Base-by-base conservation (phyloP, 2,888 invertebrate species). In the Notodonta dromedarius region DNA sequence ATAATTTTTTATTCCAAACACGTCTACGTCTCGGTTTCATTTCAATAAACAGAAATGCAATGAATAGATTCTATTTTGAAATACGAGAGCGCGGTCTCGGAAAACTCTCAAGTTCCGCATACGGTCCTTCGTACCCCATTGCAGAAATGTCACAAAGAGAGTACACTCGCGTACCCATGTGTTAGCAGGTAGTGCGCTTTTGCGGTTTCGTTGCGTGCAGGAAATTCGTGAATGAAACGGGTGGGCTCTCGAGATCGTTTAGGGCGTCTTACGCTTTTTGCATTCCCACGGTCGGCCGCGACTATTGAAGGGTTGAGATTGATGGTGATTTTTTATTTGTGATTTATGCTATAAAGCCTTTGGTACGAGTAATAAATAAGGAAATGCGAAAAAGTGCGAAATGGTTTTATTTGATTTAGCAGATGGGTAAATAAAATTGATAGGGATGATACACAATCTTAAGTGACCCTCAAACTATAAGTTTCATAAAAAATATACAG, bases 171-270 rank as follows among this genome's bases (percentile, higher is more conserved):
- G 60, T 69, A 63, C 64, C 69, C 67, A 69, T 69, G 66, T 74
- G 74, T 61, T 66, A 74, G 76, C 85, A 89, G 88, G 90, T 87
- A 87, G 88, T 87, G 82, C 87, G 82, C 87, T 91, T 90, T 78
- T 89, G 84, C 78, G 92, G 89, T 86, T 92, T 92, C 91, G 70
- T 90, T 82, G 90, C 91, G 87, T 90, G 90, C 93, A 93, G 92
- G 92, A 93, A 83, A 91, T 89, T 91, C 79, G 80, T 89, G 84
- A 91, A 91, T 90, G 92, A 86, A 87, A 85, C 85, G 84, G 81
- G 74, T 85, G 82, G 75, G 79, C 79, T 79, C 76, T 71, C 70
- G 74, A 70, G 70, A 76, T 62, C 76, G 77, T 78, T 80, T 81
- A 82, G 82, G 78, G 82, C 73, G 74, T 77, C 76, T 70, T 71